Base-by-base conservation (phyloP, 2,888 invertebrate genomes). In the Torymus auratus region DNA sequence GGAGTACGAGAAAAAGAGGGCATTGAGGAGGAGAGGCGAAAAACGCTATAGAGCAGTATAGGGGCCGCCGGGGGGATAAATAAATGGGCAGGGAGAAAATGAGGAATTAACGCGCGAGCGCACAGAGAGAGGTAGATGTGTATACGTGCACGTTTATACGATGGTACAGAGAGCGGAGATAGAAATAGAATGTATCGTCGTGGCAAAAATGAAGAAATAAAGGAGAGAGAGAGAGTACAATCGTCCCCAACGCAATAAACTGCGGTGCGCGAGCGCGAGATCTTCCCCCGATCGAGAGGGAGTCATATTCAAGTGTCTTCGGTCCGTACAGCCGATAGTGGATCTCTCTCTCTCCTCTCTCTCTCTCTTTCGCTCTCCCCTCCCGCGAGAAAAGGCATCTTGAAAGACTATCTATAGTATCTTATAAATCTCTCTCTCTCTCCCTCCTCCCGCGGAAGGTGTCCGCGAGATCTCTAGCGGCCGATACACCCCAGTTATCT, bases 301-400 rank as follows among this genome's bases (percentile, higher is more conserved):
- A 82, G 77, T 82, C 78, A 82, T 82, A 82, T 82, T 82, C 81
- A 82, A 82, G 78, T 82, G 81, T 82, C 81, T 77, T 72, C 58
- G 80, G 73, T 28, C 61, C 73, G 58, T 55, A 76, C 62, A 28
- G 7, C 52, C 68, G 80, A 81, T 81, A 81, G 80, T 67, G 72
- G 62, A 81, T 81, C 80, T 81, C 70, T 60, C 60, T 41, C 41
- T 65, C 70, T 28, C 28, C 28, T 28, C 28, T 28, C 28, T 28
- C 28, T 28, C 7, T 3, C 5, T 28, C 28, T 28, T 20, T 20
- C 20, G 20, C 20, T 20, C 28, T 28, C 28, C 28, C 28, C 28
- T 28, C 28, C 28, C 28, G 28, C 28, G 28, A 28, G 65, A 77
- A 81, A 76, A 81, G 77, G 74, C 81, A 78, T 78, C 80, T 80